phyloP scores from a whole-genome alignment of 2,113 vertebrate species.

The Zootoca vivipara region DNA sequence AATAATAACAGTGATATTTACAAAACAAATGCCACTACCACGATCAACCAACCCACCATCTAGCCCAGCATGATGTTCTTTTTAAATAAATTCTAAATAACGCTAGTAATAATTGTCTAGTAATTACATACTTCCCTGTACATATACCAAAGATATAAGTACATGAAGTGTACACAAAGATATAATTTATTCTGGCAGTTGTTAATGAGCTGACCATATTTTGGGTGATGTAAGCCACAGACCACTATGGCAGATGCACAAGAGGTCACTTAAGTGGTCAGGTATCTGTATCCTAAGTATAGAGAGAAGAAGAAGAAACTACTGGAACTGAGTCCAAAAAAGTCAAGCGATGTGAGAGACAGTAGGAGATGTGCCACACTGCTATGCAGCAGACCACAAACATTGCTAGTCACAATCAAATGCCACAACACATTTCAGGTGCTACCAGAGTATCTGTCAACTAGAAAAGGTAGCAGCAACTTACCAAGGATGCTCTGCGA shows the following conservation, averaged over 20 bases:
- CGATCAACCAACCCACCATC: no score
- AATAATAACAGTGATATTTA: background rate
- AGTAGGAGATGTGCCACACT: background rate
- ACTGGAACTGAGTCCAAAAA: background rate
- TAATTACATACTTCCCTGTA: no score
- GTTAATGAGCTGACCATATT: no score
- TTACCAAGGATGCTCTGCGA: slow-evolving; percentile 93
- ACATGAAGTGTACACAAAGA: no score
- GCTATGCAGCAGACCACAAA: background rate
- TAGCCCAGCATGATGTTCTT: background rate
- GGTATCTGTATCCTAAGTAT: background rate
- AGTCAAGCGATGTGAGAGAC: background rate
- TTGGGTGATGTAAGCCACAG: background rate
- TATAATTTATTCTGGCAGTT: no score
- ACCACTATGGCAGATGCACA: background rate
- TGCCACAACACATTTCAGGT: background rate
- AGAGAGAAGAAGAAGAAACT: background rate
- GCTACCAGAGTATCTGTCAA: background rate
- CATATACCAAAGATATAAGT: no score
- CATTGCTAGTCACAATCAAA: background rate
- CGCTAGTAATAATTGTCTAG: no score
- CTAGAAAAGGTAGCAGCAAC: slow-evolving; percentile 42
- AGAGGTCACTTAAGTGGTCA: background rate
- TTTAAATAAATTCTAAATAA: background rate
- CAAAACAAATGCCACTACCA: background rate